Conservation (phyloP, 2,797 vertebrate genomes). For the Pangasius krempfi region DNA sequence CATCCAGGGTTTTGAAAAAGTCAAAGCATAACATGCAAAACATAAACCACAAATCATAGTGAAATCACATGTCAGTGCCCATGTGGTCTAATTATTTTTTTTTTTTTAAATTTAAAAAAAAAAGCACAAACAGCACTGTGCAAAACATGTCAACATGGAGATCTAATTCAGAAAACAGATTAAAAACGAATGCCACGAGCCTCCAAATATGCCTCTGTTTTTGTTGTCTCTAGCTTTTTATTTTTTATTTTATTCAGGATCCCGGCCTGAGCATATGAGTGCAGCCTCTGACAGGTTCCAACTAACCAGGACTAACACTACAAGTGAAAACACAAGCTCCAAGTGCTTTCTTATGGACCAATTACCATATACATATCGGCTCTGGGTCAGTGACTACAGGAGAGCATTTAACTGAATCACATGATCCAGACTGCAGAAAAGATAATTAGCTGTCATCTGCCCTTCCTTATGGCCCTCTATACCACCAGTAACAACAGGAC, state of each 20-base stretch:
- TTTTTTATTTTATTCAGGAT: background rate
- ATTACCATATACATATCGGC: background rate
- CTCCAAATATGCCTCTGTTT: background rate
- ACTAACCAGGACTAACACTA: conserved; percentile 9
- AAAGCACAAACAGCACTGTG: conserved; percentile 6
- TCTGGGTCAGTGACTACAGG: conserved; percentile 7
- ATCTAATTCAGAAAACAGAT: conserved; percentile 31
- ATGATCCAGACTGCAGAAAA: background rate
- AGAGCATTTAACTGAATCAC: background rate
- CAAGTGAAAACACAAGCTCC: background rate
- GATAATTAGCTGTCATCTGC: background rate
- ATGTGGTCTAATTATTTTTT: conserved; percentile 53
- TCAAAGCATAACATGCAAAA: conserved; percentile 13
- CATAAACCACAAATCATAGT: conserved; percentile 22
- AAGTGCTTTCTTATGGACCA: conserved; percentile 14
- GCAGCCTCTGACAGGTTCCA: background rate
- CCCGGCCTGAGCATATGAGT: background rate
- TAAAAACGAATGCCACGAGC: conserved; percentile 25
- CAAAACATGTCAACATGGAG: conserved; percentile 30
- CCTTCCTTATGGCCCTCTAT: background rate
- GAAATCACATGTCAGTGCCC: conserved; percentile 22
- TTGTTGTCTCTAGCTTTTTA: background rate
- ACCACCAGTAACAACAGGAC: background rate
- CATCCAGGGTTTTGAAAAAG: conserved; percentile 8
- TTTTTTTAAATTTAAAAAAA: no score